A percentile compares a stretch with the other conserved stretches of the same genome.
Evolutionary conservation across 2,797 vertebrate genomes (phyloP).

Genomic region (Buceros bicornis): DNA sequence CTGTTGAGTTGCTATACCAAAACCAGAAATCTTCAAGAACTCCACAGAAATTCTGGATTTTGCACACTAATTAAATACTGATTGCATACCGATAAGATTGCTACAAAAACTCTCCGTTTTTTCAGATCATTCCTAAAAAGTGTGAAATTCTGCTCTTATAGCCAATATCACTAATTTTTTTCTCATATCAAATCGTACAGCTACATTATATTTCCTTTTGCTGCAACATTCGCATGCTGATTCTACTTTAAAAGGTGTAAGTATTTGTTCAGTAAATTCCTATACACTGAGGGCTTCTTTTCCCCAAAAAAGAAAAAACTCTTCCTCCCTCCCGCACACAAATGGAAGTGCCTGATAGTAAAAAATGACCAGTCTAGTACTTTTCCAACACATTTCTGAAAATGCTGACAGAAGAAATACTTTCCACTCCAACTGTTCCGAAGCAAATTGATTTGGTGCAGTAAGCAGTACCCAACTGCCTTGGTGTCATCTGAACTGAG

Average conservation of each 20-base stretch:
- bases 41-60: background rate
- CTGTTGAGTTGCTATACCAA: background rate
- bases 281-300: background rate
- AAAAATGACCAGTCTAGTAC: background rate
- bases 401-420: background rate
- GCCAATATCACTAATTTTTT: background rate
- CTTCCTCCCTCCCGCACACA: background rate
- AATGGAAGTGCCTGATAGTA: background rate
- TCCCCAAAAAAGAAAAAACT: background rate
- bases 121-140: background rate
- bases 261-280: background rate
- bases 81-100: background rate
- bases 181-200: background rate
- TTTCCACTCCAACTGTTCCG: background rate
- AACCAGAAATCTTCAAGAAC: background rate
- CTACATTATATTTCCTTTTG: background rate
- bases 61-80: too few species aligned
- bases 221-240: background rate
- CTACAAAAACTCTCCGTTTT: fast-evolving
- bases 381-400: background rate
- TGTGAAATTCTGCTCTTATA: background rate
- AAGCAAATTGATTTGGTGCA: background rate
- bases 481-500: background rate
- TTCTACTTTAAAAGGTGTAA: background rate
- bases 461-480: background rate